Evolutionary conservation across 2,113 vertebrate genomes (phyloP).

Genomic region (Pimephales promelas): DNA sequence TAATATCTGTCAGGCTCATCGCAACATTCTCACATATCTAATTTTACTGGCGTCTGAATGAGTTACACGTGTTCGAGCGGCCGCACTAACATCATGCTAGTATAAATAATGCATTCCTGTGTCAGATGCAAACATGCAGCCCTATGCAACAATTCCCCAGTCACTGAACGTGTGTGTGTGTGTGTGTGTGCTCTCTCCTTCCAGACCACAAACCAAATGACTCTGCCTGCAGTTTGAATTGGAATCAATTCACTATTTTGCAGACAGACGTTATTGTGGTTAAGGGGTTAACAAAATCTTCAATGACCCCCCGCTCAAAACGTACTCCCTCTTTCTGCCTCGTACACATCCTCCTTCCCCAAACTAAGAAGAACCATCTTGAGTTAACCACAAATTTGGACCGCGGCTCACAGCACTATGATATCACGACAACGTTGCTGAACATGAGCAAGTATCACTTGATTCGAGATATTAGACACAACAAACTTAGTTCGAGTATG

Average conservation of each 20-base stretch:
- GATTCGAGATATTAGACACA: not conserved
- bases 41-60: slow-evolving; percentile 55
- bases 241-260: slow-evolving; percentile 52
- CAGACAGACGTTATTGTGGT: slow-evolving; percentile 40
- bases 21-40: slow-evolving; percentile 37
- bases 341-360: slow-evolving; percentile 2
- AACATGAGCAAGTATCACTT: slow-evolving; percentile 8
- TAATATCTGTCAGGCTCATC: slow-evolving; percentile 55
- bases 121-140: slow-evolving; percentile 30
- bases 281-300: slow-evolving; percentile 62
- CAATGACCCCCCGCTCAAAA: slow-evolving; percentile 51
- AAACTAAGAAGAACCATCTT: slow-evolving; percentile 49
- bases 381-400: slow-evolving; percentile 65
- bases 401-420: slow-evolving; percentile 56
- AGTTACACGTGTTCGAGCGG: slow-evolving; percentile 47
- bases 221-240: slow-evolving; percentile 52
- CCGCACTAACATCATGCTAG: slow-evolving; percentile 22
- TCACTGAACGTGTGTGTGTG: slow-evolving; percentile 2
- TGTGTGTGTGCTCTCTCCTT: slow-evolving; percentile 11
- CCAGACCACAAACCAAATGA: slow-evolving; percentile 54
- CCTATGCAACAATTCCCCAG: not conserved
- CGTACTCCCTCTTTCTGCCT: slow-evolving; percentile 2
- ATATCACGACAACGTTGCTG: slow-evolving; percentile 43
- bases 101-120: slow-evolving; percentile 49
- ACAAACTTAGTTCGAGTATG: not conserved